phyloP scores from a whole-genome alignment of 2,113 vertebrate genomes.

The Phaethornis superciliosus region DNA sequence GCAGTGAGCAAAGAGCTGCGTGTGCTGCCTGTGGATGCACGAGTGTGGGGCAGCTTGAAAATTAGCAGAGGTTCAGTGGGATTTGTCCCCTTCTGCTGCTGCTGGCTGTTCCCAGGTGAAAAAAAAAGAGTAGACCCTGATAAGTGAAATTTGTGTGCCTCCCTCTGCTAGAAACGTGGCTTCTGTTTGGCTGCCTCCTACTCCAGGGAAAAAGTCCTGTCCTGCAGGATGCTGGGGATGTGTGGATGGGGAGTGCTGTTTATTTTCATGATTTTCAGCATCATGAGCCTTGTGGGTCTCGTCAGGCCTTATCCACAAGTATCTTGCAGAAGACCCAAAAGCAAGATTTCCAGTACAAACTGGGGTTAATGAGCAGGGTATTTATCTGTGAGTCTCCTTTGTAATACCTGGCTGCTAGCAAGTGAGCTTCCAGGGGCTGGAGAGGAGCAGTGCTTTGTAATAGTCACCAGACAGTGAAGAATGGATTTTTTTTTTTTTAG shows the following conservation, averaged over 20 bases:
- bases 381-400: background rate
- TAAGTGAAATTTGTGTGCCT: background rate
- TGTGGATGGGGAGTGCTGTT: no score
- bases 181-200: no score
- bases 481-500: background rate
- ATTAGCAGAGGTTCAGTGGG: fast-evolving
- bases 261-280: background rate
- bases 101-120: background rate
- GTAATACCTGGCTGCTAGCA: background rate
- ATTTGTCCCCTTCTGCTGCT: background rate
- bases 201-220: no score
- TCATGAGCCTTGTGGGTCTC: background rate
- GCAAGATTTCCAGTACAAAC: background rate
- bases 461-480: background rate
- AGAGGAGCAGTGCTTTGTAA: background rate
- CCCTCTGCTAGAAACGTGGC: fast-evolving
- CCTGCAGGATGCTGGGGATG: background rate
- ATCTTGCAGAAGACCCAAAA: background rate
- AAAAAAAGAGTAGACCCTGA: background rate
- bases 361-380: fast-evolving
- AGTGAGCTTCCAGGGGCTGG: background rate
- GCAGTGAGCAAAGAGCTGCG: background rate
- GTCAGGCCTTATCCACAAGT: background rate
- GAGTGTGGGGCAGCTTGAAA: background rate
- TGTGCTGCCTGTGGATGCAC: fast-evolving